phyloP scores from a whole-genome alignment of 2,113 vertebrate genomes.

The Gopherus evgoodei region DNA sequence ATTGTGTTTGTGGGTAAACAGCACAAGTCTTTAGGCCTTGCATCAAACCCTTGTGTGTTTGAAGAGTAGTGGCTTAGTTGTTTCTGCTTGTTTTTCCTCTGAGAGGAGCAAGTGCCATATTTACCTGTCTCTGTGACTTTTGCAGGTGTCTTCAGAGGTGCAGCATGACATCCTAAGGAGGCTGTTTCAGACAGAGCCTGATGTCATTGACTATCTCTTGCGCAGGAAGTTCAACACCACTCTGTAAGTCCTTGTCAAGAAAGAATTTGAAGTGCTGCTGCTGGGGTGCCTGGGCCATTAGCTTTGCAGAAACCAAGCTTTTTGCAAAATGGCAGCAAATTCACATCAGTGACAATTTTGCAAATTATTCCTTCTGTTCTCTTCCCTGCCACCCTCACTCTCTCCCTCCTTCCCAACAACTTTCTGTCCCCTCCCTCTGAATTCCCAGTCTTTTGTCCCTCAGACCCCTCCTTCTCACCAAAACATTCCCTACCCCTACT shows the following conservation, averaged over 20 bases:
- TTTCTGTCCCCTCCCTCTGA: background rate
- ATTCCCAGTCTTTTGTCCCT: background rate
- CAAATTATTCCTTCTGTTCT: background rate
- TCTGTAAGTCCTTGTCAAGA: conserved; percentile 37
- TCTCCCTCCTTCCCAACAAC: background rate
- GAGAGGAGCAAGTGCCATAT: fast-evolving
- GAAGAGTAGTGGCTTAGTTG: background rate
- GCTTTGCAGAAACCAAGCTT: background rate
- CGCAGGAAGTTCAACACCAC: conserved; percentile 75
- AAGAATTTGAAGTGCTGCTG: background rate
- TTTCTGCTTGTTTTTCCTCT: fast-evolving
- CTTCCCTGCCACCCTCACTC: background rate
- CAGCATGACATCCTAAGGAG: conserved; percentile 90
- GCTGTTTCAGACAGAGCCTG: conserved; percentile 91
- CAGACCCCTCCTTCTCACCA: too few relatives aligned
- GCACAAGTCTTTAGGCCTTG: fast-evolving
- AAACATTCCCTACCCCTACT: too few relatives aligned
- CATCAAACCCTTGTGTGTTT: background rate
- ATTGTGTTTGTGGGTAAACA: background rate
- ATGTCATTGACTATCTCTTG: conserved; percentile 92
- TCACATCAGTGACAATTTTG: background rate
- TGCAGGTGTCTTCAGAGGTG: conserved; percentile 88
- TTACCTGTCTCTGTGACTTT: fast-evolving
- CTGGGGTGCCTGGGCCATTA: background rate
- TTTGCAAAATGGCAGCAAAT: background rate